A percentile compares a stretch with the other conserved stretches of the same genome.
Conservation (phyloP, 2,888 invertebrate species). For the Cephus pulcher region DNA sequence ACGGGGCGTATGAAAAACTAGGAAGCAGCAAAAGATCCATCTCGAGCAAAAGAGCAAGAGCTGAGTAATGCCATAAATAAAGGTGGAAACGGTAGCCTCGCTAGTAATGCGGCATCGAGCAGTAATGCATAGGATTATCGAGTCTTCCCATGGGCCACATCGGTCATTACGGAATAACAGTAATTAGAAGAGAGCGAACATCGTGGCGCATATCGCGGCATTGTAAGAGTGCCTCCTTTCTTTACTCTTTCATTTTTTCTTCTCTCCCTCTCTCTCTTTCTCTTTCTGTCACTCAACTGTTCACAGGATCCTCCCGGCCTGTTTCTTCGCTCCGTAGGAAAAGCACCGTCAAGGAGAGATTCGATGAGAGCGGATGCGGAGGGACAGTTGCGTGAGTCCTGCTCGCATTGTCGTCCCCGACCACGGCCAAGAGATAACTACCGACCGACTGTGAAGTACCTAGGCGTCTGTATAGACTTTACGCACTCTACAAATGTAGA, state of each 20-base stretch:
- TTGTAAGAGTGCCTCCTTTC: constrained; percentile 38
- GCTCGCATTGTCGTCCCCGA: constrained; percentile 48
- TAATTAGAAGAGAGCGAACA: constrained; percentile 63
- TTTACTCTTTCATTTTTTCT: constrained; percentile 17
- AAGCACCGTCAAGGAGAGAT: constrained; percentile 36
- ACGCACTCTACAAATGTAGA: neutral
- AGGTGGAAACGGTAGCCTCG: constrained; percentile 35
- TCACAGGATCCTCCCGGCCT: neutral
- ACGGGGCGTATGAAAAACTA: constrained; percentile 23
- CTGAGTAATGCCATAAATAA: constrained; percentile 55
- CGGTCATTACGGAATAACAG: constrained; percentile 65
- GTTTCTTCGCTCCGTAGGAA: constrained; percentile 19
- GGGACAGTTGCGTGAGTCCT: constrained; percentile 62
- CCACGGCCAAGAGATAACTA: constrained; percentile 52
- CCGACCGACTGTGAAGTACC: constrained; percentile 25
- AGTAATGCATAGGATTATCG: constrained; percentile 66
- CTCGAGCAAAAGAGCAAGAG: constrained; percentile 32
- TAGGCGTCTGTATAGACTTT: neutral
- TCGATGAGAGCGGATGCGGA: constrained; percentile 66
- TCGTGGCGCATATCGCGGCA: constrained; percentile 42
- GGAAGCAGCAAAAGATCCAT: constrained; percentile 45
- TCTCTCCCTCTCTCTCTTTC: constrained; percentile 6
- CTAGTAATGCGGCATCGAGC: constrained; percentile 56
- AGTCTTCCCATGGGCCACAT: constrained; percentile 64
- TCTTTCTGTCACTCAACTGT: constrained; percentile 4